phyloP scores from a whole-genome alignment of 1,140 invertebrate genomes.

The Bombus haemorrhoidalis region DNA sequence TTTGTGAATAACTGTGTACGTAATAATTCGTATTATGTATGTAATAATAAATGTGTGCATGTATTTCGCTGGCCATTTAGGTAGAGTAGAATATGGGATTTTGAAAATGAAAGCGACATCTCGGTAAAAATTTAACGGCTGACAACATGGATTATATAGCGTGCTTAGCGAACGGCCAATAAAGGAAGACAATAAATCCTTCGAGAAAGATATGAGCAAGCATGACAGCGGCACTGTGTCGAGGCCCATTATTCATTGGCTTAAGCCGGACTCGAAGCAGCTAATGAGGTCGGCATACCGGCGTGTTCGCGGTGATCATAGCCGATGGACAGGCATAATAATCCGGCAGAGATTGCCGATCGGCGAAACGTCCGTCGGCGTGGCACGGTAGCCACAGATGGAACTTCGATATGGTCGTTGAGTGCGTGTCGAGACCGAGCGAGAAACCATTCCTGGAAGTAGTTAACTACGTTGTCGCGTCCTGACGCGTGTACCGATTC shows the following conservation, averaged over 20 bases:
- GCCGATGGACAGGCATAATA: slow-evolving; percentile 71
- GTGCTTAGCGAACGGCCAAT: slow-evolving; percentile 53
- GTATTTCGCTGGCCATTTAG: too few species aligned
- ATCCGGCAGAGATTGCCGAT: slow-evolving; percentile 69
- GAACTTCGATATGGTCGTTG: slow-evolving; percentile 63
- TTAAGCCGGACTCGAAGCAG: slow-evolving; percentile 61
- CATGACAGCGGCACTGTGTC: slow-evolving; percentile 59
- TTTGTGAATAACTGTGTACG: neutral
- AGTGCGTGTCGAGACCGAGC: slow-evolving; percentile 46
- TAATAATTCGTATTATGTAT: neutral
- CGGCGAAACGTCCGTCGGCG: slow-evolving; percentile 66
- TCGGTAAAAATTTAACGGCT: slow-evolving; percentile 26
- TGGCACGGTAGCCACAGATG: slow-evolving; percentile 69
- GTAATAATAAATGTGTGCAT: too few species aligned
- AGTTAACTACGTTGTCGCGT: slow-evolving; percentile 68
- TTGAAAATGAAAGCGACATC: slow-evolving; percentile 2
- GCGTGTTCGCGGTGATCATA: slow-evolving; percentile 67
- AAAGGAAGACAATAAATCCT: slow-evolving; percentile 65
- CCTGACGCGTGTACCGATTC: slow-evolving; percentile 65
- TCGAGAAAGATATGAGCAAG: slow-evolving; percentile 63
- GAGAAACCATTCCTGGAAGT: slow-evolving; percentile 67
- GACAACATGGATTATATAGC: slow-evolving; percentile 27
- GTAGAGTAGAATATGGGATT: neutral
- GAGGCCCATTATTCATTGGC: slow-evolving; percentile 67
- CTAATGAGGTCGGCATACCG: slow-evolving; percentile 69